Evolutionary conservation across 2,888 invertebrate species (phyloP), one percentile per base, ranked within the genome.

Genomic region (Epirrhoe tristata): DNA sequence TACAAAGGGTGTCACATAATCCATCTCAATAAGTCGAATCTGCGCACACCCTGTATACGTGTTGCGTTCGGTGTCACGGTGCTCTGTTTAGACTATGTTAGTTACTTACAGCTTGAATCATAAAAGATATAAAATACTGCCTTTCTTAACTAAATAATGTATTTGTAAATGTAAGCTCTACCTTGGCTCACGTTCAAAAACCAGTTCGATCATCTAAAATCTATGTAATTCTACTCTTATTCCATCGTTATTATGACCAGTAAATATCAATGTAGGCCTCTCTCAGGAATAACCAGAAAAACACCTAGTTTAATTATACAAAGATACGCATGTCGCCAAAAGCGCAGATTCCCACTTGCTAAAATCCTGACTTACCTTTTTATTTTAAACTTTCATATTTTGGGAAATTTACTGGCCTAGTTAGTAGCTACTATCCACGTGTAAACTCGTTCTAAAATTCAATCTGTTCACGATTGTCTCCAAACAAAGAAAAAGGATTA

Each of bases 1-100:
- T 67, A 67, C 72, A 74, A 67, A 69, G 73, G 69, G 72, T 72
- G 71, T 65, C 66, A 58, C 66, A 63, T 66, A 65, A 74, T 74
- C 71, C 71, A 62, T 72, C 71, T 72, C 72, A 70, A 70, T 74
- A 74, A 72, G 67, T 69, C 67, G 67, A 65, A 65, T 39, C 63
- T 59, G 64, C 54, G 70, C 66, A 54, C 64, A 50, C 17, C 14
- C 43, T 58, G 53, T 57, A 56, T 67, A 67, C 67, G 63, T 67
- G 68, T 64, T 65, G 61, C 65, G 62, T 63, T 55, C 51, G 14
- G 57, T 43, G 58, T 46, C 52, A 16, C 12, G 17, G 46, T 58
- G 68, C 58, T 55, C 10, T 7, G 51, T 64, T 68, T 55, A 55
- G 5, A 55, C 58, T 12, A 48, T 17, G 31, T 50, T 12, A 64